Evolutionary conservation across 1,140 invertebrate species (phyloP).

Genomic region (Listronotus bonariensis): DNA sequence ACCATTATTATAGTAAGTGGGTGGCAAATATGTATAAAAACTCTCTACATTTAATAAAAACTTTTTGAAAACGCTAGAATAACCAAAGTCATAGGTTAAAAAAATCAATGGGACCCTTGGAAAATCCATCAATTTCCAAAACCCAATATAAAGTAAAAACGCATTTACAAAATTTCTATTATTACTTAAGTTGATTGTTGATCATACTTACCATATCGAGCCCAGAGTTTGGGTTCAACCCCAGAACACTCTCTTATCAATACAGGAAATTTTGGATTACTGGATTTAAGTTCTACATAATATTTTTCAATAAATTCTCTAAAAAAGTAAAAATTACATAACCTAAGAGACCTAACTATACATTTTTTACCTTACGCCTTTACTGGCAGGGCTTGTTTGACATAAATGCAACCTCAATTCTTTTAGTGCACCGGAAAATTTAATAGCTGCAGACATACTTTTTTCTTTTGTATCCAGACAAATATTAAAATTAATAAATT

Average conservation of each 20-base stretch:
- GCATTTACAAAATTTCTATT: too few relatives aligned
- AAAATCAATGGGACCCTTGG: too few relatives aligned
- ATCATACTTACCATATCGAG: slow-evolving; percentile 77
- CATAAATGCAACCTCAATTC: slow-evolving; percentile 86
- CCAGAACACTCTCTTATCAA: slow-evolving; percentile 89
- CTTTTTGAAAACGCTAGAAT: too few relatives aligned
- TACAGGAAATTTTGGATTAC: slow-evolving; percentile 88
- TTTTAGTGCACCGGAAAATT: slow-evolving; percentile 70
- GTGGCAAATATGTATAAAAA: too few relatives aligned
- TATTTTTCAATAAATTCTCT: slow-evolving; percentile 87
- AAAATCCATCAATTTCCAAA: too few relatives aligned
- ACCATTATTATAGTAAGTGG: too few relatives aligned
- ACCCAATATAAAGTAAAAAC: too few relatives aligned
- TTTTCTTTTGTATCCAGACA: too few relatives aligned
- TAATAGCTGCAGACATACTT: slow-evolving; percentile 47
- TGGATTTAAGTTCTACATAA: slow-evolving; percentile 86
- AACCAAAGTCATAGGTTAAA: too few relatives aligned
- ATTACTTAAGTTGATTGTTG: too few relatives aligned
- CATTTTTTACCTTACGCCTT: slow-evolving; percentile 76
- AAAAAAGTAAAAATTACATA: slow-evolving; percentile 57
- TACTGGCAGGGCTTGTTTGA: slow-evolving; percentile 75
- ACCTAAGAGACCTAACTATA: slow-evolving; percentile 35
- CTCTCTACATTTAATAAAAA: too few relatives aligned
- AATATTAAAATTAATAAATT: too few relatives aligned
- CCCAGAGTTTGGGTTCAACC: slow-evolving; percentile 84